Base-by-base conservation (phyloP, 1,140 invertebrate genomes). In the Augochlora pura region DNA sequence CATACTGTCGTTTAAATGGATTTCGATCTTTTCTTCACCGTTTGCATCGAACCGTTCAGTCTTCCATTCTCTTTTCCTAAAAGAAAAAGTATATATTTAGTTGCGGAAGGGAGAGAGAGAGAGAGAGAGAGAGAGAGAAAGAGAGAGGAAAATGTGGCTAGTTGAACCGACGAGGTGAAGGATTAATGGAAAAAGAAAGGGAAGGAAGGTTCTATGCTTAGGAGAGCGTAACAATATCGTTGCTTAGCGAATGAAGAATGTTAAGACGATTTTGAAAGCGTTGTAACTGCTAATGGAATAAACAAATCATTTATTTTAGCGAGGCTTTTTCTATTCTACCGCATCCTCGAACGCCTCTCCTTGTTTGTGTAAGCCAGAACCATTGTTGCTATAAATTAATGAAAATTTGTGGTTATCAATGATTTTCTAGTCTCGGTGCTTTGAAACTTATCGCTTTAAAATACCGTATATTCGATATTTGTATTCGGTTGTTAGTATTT, bases 281-380 rank as follows among this genome's bases (percentile, higher is more conserved):
- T 87, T 89, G 88, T 89, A 89, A 86, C 82, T 88, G 88, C 88
- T 89, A 83, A 81, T 88, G 80, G 77, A 89, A 89, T 89, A 89
- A 89, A 89, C 84, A 81, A 77, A 86, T 87, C 79, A 87, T 88
- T 87, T 89, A 89, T 88, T 88, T 88, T 89, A 87, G 88, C 69
- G 80, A 83, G 77, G 83, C 74, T 86, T 89, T 57, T 85, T 87
- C 80, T 87, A 85, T 87, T 88, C 86, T 73, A 82, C 77, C 80
- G 71, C 70, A 86, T 79, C 86, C 87, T 85, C 64, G 75, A 72
- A 86, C 64, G 87, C 87, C 86, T 88, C 74, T 86, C 84, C 85
- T 86, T 85, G 6, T n/a, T 39, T 59, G 59, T 80, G 57, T 52
- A 10, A 67, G 12, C 14, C 14, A 12, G 60, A 21, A n/a, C 38